Conservation (phyloP, 2,888 invertebrate genomes). For the Synergus japonicus region DNA sequence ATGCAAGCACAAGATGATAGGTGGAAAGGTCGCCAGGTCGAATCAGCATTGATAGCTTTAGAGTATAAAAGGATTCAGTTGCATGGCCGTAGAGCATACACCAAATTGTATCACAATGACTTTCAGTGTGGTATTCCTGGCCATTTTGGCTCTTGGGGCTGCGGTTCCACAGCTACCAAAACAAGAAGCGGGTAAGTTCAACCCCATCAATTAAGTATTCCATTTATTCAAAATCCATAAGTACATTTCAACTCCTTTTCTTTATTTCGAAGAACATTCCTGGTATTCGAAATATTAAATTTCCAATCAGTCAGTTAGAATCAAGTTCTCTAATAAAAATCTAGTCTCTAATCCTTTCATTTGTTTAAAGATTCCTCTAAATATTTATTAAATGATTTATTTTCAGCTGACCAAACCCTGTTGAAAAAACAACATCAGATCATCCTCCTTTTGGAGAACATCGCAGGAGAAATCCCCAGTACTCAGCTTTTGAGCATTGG, state of each 20-base stretch:
- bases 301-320: too few relatives aligned
- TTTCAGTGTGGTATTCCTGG: constrained; percentile 70
- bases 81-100: constrained; percentile 60
- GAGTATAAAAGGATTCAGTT: constrained; percentile 71
- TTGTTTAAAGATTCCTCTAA: too few relatives aligned
- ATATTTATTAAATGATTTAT: too few relatives aligned
- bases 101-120: constrained; percentile 72
- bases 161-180: constrained; percentile 61
- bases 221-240: not conserved
- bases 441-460: constrained; percentile 81
- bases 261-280: too few relatives aligned
- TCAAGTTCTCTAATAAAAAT: too few relatives aligned
- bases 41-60: constrained; percentile 69
- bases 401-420: constrained; percentile 80
- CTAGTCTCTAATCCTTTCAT: too few relatives aligned
- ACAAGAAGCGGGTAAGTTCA: constrained; percentile 71
- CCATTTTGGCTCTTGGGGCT: constrained; percentile 71
- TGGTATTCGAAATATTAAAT: not conserved
- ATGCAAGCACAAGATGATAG: constrained; percentile 46
- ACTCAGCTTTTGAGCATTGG: constrained; percentile 80
- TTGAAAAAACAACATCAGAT: constrained; percentile 80
- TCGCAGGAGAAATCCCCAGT: constrained; percentile 81
- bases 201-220: constrained; percentile 9
- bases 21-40: constrained; percentile 65
- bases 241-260: not conserved